Evolutionary conservation across 2,888 invertebrate genomes (phyloP), one percentile per base, ranked within the genome.

Genomic region (Aelia acuminata): DNA sequence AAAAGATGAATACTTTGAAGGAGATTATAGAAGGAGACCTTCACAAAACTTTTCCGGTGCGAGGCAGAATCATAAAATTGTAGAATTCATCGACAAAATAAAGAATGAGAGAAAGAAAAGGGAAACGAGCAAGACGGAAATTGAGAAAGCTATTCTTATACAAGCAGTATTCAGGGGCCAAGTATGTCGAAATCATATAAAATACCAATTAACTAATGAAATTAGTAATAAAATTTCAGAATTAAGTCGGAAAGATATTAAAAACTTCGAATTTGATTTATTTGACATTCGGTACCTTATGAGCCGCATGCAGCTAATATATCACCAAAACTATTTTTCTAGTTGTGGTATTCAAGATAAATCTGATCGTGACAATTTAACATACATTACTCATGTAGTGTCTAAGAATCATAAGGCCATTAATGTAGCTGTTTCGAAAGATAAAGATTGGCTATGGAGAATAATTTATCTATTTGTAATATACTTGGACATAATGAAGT

Each of bases 1-100:
- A 10, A 80, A 80, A 80, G 43, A 47, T 80, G 80, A 80, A 80
- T 80, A 80, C 43, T 80, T 80, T n/a, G 80, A 80, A 47, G 80
- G 80, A 43, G 80, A 80, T n/a, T 80, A 80, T n/a, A 80, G 43
- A 43, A 80, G 43, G n/a, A 80, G 15, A 80, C 80, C 80, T 43
- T 22, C 43, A 43, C 80, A 80, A 20, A 80, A 80, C 80, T 80
- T 80, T 39, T 80, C 80, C 3, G 80, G 80, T 13, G n/a, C 22
- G 0, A 80, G 80, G 80, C 22, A 2, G 13, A 22, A 43, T 43
- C 11, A 43, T 11, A 80, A 47, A 80, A 70, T 70, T 35, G 0
- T 43, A 80, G 80, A 80, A 5, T 80, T 80, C 43, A 80, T 80
- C 22, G 43, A 80, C 43, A 39, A 43, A 47, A 18, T 80, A 3